Conservation (phyloP, 2,113 vertebrate genomes). For the Nerophis ophidion region DNA sequence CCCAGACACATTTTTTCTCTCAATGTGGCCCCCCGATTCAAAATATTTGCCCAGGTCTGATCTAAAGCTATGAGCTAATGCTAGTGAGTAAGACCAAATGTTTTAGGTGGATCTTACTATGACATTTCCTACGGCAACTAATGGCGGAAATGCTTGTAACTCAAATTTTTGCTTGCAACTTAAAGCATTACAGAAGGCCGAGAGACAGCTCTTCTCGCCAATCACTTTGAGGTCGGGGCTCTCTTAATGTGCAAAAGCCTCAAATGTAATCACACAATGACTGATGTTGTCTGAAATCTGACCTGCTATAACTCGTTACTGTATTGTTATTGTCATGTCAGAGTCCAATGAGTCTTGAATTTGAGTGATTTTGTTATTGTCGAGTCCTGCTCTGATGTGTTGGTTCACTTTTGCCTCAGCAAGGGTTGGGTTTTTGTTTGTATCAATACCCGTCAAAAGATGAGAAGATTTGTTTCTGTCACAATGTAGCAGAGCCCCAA, state of each 20-base stretch:
- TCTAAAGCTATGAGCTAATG: no score
- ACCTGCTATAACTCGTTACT: slow-evolving; percentile 46
- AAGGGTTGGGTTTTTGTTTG: slow-evolving; percentile 31
- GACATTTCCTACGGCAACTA: no score
- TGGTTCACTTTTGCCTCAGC: slow-evolving; percentile 42
- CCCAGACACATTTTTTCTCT: no score
- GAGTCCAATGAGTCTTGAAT: slow-evolving; percentile 33
- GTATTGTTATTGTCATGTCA: slow-evolving; percentile 38
- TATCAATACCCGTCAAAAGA: slow-evolving; percentile 33
- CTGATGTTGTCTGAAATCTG: slow-evolving; percentile 54
- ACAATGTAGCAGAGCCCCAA: slow-evolving; percentile 46
- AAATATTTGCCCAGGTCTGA: no score
- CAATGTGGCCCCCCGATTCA: no score
- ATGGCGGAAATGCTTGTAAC: no score
- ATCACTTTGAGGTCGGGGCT: no score
- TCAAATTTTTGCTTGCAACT: no score
- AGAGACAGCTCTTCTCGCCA: no score
- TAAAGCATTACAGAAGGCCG: no score
- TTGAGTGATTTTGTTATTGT: slow-evolving; percentile 48
- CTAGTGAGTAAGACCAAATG: no score
- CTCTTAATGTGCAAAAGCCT: slow-evolving; percentile 15
- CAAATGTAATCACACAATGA: slow-evolving; percentile 37
- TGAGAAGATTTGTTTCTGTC: slow-evolving; percentile 31
- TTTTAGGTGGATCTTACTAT: no score
- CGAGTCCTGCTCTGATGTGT: slow-evolving; percentile 45